Evolutionary conservation across 2,888 invertebrate species (phyloP).

Genomic region (Mesochorus sp.): DNA sequence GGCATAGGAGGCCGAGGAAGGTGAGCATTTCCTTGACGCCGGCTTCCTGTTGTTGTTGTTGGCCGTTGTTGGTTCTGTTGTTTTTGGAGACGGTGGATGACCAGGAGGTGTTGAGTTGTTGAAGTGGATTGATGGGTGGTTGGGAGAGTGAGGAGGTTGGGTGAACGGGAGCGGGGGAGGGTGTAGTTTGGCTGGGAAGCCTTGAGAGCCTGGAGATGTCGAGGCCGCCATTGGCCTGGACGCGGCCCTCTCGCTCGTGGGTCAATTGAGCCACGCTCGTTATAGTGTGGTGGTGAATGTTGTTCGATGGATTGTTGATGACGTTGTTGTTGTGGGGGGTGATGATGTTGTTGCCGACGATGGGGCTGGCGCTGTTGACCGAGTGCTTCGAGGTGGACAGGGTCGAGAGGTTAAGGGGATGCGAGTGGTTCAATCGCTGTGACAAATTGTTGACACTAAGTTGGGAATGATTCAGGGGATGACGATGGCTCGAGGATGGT

Average conservation of each 20-base stretch:
- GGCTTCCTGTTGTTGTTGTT: conserved; percentile 83
- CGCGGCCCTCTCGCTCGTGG: conserved; percentile 70
- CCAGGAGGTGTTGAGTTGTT: conserved; percentile 75
- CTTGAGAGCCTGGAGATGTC: conserved; percentile 84
- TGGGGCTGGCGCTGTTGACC: conserved; percentile 80
- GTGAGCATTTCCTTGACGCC: conserved; percentile 91
- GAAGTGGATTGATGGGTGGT: conserved; percentile 68
- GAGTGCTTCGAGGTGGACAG: conserved; percentile 80
- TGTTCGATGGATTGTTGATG: conserved; percentile 68
- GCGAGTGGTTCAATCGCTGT: conserved; percentile 78
- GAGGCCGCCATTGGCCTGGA: conserved; percentile 83
- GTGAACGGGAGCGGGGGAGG: conserved; percentile 74
- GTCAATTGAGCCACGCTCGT: conserved; percentile 68
- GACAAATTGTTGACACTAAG: conserved; percentile 81
- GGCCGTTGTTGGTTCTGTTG: conserved; percentile 67
- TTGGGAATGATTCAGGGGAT: conserved; percentile 79
- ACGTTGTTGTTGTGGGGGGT: conserved; percentile 73
- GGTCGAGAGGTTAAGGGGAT: conserved; percentile 77
- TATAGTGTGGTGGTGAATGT: conserved; percentile 67
- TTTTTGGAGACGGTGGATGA: conserved; percentile 73
- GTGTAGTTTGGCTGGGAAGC: conserved; percentile 76
- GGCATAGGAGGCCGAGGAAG: conserved; percentile 92
- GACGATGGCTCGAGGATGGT: conserved; percentile 75
- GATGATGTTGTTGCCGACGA: conserved; percentile 74
- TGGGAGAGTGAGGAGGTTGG: conserved; percentile 77